Evolutionary conservation across 2,113 vertebrate species (phyloP).

Genomic region (Myodes glareolus): DNA sequence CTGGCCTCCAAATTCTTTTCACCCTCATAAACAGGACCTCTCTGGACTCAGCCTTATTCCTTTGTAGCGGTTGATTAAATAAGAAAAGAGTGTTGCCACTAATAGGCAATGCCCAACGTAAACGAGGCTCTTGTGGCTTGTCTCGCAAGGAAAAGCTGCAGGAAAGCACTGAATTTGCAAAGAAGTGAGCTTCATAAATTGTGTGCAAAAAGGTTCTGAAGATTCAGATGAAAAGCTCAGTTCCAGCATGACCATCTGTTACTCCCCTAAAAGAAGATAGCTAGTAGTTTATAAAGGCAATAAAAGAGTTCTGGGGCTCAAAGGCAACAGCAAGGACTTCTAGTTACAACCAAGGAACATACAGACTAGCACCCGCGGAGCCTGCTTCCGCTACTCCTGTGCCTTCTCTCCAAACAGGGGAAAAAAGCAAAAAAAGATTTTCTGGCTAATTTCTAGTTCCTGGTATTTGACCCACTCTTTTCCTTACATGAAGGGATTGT

Average conservation of each 20-base stretch:
- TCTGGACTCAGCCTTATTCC: slow-evolving; percentile 62
- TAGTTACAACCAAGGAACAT: slow-evolving; percentile 44
- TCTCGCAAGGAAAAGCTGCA: slow-evolving; percentile 75
- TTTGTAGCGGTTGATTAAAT: slow-evolving; percentile 77
- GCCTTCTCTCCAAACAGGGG: neutral
- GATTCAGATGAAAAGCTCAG: slow-evolving; percentile 80
- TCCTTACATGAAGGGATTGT: neutral
- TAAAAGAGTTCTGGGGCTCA: slow-evolving; percentile 68
- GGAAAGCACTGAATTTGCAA: slow-evolving; percentile 80
- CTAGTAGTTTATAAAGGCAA: slow-evolving; percentile 75
- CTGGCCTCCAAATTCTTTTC: slow-evolving; percentile 62
- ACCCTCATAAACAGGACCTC: slow-evolving; percentile 68
- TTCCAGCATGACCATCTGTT: slow-evolving; percentile 80
- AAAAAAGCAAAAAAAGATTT: neutral
- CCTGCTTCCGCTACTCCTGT: neutral
- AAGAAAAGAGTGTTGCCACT: slow-evolving; percentile 76
- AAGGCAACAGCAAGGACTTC: slow-evolving; percentile 64
- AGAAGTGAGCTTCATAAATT: slow-evolving; percentile 78
- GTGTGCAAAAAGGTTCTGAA: slow-evolving; percentile 82
- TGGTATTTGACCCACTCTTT: neutral
- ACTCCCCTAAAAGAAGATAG: slow-evolving; percentile 74
- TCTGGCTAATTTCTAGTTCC: neutral
- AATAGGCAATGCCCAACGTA: slow-evolving; percentile 71
- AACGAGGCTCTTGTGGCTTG: slow-evolving; percentile 78
- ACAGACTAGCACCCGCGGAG: neutral